Evolutionary conservation across 2,888 invertebrate genomes (phyloP), one percentile per base, ranked within the genome.

Genomic region (Drosophila gaucha): DNA sequence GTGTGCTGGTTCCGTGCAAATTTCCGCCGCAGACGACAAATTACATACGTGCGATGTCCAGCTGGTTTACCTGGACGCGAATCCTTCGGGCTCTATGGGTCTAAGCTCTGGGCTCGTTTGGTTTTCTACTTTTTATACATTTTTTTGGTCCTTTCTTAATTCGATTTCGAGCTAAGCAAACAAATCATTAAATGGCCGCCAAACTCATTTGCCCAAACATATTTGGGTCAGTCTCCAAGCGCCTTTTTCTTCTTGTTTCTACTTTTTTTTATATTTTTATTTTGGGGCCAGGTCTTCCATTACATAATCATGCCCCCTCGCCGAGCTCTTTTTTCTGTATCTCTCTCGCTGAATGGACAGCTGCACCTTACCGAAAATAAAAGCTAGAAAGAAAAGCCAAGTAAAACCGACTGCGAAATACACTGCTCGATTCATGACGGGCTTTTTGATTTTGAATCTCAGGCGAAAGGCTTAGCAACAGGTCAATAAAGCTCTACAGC

Each of bases 21-120:
- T 88, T 83, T 84, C 83, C 88, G 88, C 74, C 67, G 24, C 74
- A 88, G 83, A 88, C 83, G 88, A 88, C 83, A 84, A 88, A 88
- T 86, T 83, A 75, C 86, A 82, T 59, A 78, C 69, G 75, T 75
- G 82, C 64, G 57, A 66, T 67, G 64, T 75, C 73, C 84, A 70
- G 51, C 65, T 75, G 57, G 56, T 28, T 35, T 6, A 26, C 31
- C 39, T 26, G 33, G 50, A 28, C 36, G 28, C 28, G 26, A 18
- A 36, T 30, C 20, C 31, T 14, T 18, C 12, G 31, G 24, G 31
- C 8, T 26, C 14, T n/a, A n/a, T n/a, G n/a, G 30, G 16, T 41
- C 35, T 28, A 14, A 10, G 51, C 26, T 20, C 10, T 22, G 33
- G 47, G 38, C 9, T 33, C 12, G 55, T 41, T 43, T 28, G 43